These are phyloP conservation scores for Aricia artaxerxes DNA, from an alignment of 2,888 invertebrate genomes.

Conservation along the genomic window DNA sequence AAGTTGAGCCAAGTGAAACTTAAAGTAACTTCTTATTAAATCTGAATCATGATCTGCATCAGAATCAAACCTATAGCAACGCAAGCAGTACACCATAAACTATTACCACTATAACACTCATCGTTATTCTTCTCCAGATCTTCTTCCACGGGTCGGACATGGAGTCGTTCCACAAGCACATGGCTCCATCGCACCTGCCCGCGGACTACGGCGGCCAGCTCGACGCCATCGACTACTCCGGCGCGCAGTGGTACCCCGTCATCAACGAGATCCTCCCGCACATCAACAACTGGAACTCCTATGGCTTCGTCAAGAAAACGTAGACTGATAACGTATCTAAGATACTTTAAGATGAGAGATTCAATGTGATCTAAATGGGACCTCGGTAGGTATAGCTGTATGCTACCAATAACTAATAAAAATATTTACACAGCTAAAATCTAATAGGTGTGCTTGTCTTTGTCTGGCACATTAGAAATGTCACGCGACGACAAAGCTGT, in stretches of 20 bases:
- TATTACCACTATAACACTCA: not conserved
- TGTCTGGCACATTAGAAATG: too few species aligned
- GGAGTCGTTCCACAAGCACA: constrained; percentile 86
- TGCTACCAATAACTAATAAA: too few species aligned
- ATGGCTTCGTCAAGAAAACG: constrained; percentile 81
- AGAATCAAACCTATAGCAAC: too few species aligned
- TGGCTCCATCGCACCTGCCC: constrained; percentile 85
- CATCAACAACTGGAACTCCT: constrained; percentile 84
- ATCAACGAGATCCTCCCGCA: constrained; percentile 83
- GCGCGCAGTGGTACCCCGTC: constrained; percentile 88
- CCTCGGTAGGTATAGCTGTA: not conserved
- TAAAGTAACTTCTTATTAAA: too few species aligned
- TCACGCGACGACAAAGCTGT: too few species aligned
- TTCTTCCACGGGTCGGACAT: constrained; percentile 92
- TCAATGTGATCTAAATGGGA: not conserved
- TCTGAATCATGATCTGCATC: not conserved
- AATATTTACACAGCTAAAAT: too few species aligned
- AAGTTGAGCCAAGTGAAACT: too few species aligned
- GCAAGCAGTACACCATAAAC: too few species aligned
- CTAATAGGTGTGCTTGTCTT: too few species aligned
- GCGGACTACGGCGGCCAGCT: constrained; percentile 87
- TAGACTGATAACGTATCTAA: constrained; percentile 44
- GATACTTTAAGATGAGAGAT: too few species aligned
- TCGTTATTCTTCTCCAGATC: constrained; percentile 77
- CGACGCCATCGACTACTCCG: constrained; percentile 88